Percentiles rank a stretch among this genome's conserved stretches.
These are phyloP conservation scores for Drosophila villosipedis DNA, from an alignment of 2,888 invertebrate species.

Conservation along the genomic window DNA sequence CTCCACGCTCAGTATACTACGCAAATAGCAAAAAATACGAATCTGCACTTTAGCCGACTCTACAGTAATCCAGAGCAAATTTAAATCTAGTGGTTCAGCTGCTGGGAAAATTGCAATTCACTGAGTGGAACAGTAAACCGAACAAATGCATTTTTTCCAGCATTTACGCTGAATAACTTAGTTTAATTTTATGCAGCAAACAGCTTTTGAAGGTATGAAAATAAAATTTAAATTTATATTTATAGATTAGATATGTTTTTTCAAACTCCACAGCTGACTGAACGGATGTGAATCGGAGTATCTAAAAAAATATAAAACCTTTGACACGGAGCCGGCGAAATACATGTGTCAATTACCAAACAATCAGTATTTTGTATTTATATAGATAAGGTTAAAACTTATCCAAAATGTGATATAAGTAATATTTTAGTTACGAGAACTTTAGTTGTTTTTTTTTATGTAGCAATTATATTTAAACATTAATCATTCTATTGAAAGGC, in stretches of 20 bases:
- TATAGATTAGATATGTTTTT: not conserved
- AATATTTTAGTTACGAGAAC: not conserved
- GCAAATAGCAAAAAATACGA: not conserved
- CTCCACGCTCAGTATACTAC: not conserved
- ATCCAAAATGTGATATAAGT: not conserved
- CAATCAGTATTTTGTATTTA: not conserved
- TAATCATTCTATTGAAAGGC: too few relatives aligned
- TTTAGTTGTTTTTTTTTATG: too few relatives aligned
- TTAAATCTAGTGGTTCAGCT: not conserved
- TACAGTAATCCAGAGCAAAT: slow-evolving; percentile 2
- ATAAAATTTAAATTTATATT: not conserved
- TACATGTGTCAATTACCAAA: not conserved
- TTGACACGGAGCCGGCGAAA: not conserved
- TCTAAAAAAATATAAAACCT: not conserved
- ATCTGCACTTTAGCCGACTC: not conserved
- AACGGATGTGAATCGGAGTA: not conserved
- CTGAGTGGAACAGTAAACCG: not conserved
- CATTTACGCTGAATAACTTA: not conserved
- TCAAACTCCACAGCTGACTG: not conserved
- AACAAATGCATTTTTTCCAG: not conserved
- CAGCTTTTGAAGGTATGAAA: not conserved
- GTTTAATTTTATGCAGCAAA: not conserved
- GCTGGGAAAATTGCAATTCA: not conserved
- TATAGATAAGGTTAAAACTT: not conserved
- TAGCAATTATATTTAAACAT: too few relatives aligned